phyloP scores from a whole-genome alignment of 2,113 vertebrate species.

The Urocitellus parryii region DNA sequence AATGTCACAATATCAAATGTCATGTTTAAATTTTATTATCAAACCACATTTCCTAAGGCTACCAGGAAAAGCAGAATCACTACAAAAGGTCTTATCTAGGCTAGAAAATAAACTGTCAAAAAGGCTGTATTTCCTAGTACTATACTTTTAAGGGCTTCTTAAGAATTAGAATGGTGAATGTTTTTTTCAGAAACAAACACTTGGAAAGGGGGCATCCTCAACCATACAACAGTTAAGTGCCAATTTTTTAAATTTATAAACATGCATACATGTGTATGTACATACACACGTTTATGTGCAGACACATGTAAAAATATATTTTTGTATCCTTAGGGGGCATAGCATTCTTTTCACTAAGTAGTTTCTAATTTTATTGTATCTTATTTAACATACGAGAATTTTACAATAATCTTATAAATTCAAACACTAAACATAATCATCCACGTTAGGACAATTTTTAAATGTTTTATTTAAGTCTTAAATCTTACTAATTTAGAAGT shows the following conservation, averaged over 20 bases:
- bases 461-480: constrained; percentile 23
- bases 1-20: background rate
- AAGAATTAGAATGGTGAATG: constrained; percentile 15
- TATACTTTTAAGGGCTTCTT: background rate
- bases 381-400: constrained; percentile 4
- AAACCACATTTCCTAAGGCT: background rate
- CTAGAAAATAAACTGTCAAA: background rate
- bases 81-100: background rate
- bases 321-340: background rate
- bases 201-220: background rate
- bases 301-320: background rate
- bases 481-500: background rate
- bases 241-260: background rate
- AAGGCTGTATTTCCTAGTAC: background rate
- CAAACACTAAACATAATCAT: constrained; percentile 46
- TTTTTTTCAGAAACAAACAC: background rate
- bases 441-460: constrained; percentile 5
- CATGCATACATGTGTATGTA: background rate
- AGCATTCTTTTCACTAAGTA: background rate
- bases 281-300: background rate
- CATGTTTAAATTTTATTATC: constrained; percentile 30
- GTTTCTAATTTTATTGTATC: background rate
- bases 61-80: background rate
- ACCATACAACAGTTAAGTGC: background rate
- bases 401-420: background rate